phyloP scores from a whole-genome alignment of 2,113 vertebrate species.

The Steatornis caripensis region DNA sequence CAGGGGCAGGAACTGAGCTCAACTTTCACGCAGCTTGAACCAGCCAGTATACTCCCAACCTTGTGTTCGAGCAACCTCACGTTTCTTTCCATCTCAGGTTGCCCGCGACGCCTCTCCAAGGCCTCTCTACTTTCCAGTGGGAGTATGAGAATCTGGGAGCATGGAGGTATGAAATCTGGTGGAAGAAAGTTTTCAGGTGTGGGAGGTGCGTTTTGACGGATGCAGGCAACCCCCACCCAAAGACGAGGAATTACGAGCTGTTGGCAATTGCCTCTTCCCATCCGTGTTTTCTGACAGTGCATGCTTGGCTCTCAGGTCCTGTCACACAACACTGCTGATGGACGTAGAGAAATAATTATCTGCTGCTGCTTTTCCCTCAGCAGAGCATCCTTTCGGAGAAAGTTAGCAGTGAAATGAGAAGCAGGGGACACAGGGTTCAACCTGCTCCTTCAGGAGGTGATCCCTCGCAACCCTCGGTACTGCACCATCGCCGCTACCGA shows the following conservation, averaged over 20 bases:
- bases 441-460: not conserved
- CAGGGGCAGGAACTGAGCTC: not conserved
- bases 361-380: not conserved
- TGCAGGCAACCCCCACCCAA: not conserved
- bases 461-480: not conserved
- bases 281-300: not conserved
- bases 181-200: not conserved
- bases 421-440: not conserved
- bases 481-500: not conserved
- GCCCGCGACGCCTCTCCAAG: not conserved
- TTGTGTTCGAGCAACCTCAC: not conserved
- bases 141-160: not conserved
- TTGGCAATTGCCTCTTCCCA: not conserved
- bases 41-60: not conserved
- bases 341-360: not conserved
- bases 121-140: not conserved
- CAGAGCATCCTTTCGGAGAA: not conserved
- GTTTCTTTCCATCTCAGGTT: not conserved
- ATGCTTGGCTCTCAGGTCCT: not conserved
- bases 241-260: not conserved
- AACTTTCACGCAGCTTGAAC: not conserved
- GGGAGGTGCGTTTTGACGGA: slow-evolving; percentile 13
- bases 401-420: not conserved
- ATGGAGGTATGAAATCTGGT: not conserved
- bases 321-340: not conserved